phyloP scores from a whole-genome alignment of 2,888 invertebrate species.

The Stegana nigrithorax region DNA sequence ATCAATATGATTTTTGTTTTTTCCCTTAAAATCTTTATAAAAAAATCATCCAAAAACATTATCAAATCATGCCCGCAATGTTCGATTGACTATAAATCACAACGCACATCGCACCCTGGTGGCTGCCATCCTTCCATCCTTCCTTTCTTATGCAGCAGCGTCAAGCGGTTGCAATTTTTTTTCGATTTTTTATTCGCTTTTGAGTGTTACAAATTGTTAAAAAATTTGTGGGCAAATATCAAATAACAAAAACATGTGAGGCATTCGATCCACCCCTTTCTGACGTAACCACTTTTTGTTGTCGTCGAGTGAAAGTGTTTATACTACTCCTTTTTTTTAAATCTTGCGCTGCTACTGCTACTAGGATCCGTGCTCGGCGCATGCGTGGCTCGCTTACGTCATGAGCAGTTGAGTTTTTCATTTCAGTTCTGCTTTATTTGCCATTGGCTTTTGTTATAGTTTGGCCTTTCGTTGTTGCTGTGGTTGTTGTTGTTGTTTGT shows the following conservation, averaged over 20 bases:
- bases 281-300: slow-evolving; percentile 18
- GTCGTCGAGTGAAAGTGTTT: slow-evolving; percentile 11
- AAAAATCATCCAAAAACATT: slow-evolving; percentile 31
- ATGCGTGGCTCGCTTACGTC: slow-evolving; percentile 31
- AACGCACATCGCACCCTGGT: not conserved
- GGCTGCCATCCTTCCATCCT: not conserved
- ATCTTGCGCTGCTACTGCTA: too few species aligned
- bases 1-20: slow-evolving; percentile 1
- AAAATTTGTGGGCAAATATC: slow-evolving; percentile 54
- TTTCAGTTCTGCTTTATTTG: not conserved
- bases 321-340: not conserved
- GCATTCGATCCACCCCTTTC: slow-evolving; percentile 31
- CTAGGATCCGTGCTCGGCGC: slow-evolving; percentile 29
- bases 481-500: slow-evolving; percentile 28
- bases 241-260: slow-evolving; percentile 10
- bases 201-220: slow-evolving; percentile 51
- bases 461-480: slow-evolving; percentile 34
- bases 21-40: slow-evolving; percentile 5
- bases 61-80: slow-evolving; percentile 37
- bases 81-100: slow-evolving; percentile 47
- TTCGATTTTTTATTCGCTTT: too few species aligned
- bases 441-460: not conserved
- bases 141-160: not conserved
- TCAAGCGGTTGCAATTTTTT: not conserved
- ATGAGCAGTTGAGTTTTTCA: not conserved